Evolutionary conservation across 2,888 invertebrate species (phyloP), one percentile per base, ranked within the genome.

Genomic region (Drosophila planitibia): DNA sequence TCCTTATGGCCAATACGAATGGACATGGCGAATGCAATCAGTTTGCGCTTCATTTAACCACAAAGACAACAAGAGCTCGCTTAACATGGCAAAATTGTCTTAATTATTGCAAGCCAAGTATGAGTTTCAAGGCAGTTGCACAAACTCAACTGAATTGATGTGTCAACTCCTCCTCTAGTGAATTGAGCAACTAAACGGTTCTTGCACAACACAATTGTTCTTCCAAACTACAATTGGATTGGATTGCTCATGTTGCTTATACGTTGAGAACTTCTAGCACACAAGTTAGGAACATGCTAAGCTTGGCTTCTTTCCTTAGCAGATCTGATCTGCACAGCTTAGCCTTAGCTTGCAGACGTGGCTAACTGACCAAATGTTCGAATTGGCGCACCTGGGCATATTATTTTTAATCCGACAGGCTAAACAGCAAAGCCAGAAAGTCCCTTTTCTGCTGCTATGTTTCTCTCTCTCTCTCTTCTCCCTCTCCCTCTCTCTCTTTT

Each of bases 11-110:
- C 66, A 64, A 57, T 57, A n/a, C 57, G 30, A 57, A 57, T 39
- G 39, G 39, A 57, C 30, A 63, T 28, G 59, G 44, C 78, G 25
- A 76, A 58, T 67, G 79, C 80, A 79, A 83, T 74, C 82, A 74
- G 75, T 80, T 87, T 84, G 70, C 76, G 78, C 79, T 83, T 87
- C 85, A 91, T 76, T 88, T 87, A 83, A 85, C 78, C 85, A 82
- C 72, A 75, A 68, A 44, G 25, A 63, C 58, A 58, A 58, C 25
- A 37, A 54, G 3, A 10, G 25, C 22, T 22, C 35, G 22, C 60
- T 51, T 74, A 74, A 82, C 81, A 76, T 74, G 69, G 64, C 60
- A 58, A 79, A 79, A 79, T 84, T 81, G 86, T 88, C 90, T 91
- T 82, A 75, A 79, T 91, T 89, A 91, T 85, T 76, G 67, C 35